Evolutionary conservation across 2,113 vertebrate species (phyloP).

Genomic region (Leptocoma aspasia): DNA sequence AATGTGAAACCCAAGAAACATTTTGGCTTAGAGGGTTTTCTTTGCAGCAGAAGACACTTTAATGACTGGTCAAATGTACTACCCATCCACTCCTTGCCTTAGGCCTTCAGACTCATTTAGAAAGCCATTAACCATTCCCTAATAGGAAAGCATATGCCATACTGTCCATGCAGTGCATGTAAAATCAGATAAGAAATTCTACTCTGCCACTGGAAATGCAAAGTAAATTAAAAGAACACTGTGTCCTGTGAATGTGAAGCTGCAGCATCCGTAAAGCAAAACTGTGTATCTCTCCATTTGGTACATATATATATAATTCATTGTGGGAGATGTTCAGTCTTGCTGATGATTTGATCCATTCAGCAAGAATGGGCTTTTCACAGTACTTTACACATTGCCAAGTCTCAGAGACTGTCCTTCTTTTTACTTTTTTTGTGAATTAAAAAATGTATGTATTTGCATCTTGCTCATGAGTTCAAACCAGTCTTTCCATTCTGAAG

Average conservation of each 20-base stretch:
- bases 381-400: neutral
- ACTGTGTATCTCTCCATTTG: neutral
- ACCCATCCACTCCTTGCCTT: slow-evolving; percentile 56
- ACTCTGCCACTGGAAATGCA: neutral
- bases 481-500: neutral
- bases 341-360: slow-evolving; percentile 31
- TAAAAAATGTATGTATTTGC: neutral
- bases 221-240: neutral
- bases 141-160: slow-evolving; percentile 4
- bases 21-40: slow-evolving; percentile 46
- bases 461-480: neutral
- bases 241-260: neutral
- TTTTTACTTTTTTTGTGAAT: neutral
- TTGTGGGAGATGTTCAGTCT: neutral
- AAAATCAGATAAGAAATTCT: slow-evolving; percentile 28
- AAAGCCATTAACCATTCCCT: slow-evolving; percentile 56
- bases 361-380: slow-evolving; percentile 2
- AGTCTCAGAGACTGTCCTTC: neutral
- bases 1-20: slow-evolving; percentile 4
- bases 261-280: neutral
- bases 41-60: slow-evolving; percentile 49
- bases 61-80: slow-evolving; percentile 64
- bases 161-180: slow-evolving; percentile 22
- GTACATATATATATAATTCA: neutral
- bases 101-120: slow-evolving; percentile 63